Conservation (phyloP, 1,140 invertebrate species). For the Drosophila malerkotliana region DNA sequence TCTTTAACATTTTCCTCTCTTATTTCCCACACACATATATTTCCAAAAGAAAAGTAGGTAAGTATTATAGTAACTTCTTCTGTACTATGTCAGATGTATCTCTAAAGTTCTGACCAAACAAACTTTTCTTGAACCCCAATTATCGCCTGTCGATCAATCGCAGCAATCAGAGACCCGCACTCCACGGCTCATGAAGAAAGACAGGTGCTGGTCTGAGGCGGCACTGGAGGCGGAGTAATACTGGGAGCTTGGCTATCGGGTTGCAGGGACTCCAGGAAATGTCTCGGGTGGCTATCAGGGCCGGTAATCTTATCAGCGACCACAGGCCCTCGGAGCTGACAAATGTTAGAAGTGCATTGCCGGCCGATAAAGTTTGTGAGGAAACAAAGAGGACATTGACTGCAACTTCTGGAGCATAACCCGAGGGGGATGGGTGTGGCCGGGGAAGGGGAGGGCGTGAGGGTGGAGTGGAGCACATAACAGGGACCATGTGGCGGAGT, state of each 20-base stretch:
- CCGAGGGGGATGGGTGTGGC: conserved; percentile 12
- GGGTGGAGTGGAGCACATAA: not conserved
- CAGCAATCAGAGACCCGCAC: conserved; percentile 2
- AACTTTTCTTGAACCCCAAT: not conserved
- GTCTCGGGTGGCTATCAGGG: conserved; percentile 49
- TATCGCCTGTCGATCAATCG: conserved; percentile 25
- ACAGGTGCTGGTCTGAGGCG: conserved; percentile 1
- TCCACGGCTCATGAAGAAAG: not conserved
- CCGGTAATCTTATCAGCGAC: conserved; percentile 61
- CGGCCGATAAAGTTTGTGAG: conserved; percentile 31
- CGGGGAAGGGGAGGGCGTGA: not conserved
- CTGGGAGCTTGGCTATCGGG: conserved; percentile 29
- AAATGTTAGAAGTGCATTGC: conserved; percentile 68
- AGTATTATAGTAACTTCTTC: too few relatives aligned
- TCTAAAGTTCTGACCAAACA: not conserved
- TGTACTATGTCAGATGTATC: not conserved
- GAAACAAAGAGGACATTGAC: conserved; percentile 78
- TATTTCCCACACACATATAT: too few relatives aligned
- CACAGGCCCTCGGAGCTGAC: conserved; percentile 60
- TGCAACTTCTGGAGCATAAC: conserved; percentile 61
- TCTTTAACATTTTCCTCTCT: too few relatives aligned
- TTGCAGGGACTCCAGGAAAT: conserved; percentile 54
- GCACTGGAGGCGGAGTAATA: conserved; percentile 9
- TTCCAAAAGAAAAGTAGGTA: too few relatives aligned
- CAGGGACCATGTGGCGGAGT: conserved; percentile 45